Percentiles rank a stretch among this genome's conserved stretches.
These are phyloP conservation scores for Loris lydekkerianus DNA, from an alignment of 2,797 vertebrate species.

Conservation along the genomic window DNA sequence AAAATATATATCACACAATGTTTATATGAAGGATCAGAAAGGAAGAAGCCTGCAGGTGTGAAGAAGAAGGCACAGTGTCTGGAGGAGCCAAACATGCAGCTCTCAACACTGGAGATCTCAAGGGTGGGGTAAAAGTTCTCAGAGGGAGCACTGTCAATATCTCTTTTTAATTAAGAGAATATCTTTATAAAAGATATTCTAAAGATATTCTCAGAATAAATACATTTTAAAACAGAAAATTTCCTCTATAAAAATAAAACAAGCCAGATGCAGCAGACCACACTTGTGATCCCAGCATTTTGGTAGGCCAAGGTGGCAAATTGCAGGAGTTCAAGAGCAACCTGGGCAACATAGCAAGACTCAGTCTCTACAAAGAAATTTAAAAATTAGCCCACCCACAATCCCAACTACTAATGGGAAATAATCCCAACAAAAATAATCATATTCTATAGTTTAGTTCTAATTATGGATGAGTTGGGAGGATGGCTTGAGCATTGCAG, in stretches of 20 bases:
- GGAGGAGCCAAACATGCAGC: not conserved
- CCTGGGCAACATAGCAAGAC: not conserved
- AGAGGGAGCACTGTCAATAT: not conserved
- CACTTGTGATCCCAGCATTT: not conserved
- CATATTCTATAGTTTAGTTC: too few species aligned
- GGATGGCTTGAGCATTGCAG: not conserved
- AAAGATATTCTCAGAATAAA: not conserved
- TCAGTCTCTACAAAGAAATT: not conserved
- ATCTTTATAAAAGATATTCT: too few species aligned
- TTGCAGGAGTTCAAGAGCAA: not conserved
- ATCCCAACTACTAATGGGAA: not conserved
- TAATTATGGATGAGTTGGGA: not conserved
- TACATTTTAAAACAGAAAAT: not conserved
- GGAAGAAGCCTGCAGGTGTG: not conserved
- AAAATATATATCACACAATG: not conserved
- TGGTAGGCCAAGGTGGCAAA: not conserved
- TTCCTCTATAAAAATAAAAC: conserved; percentile 32
- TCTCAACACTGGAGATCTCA: not conserved
- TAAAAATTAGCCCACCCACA: not conserved
- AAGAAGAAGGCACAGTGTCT: not conserved
- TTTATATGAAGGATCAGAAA: not conserved
- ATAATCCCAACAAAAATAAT: too few species aligned
- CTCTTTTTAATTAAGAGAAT: not conserved
- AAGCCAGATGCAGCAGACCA: not conserved
- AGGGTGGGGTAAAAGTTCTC: not conserved